Evolutionary conservation across 2,797 vertebrate species (phyloP), one percentile per base, ranked within the genome.

Genomic region (Gouania willdenowi): DNA sequence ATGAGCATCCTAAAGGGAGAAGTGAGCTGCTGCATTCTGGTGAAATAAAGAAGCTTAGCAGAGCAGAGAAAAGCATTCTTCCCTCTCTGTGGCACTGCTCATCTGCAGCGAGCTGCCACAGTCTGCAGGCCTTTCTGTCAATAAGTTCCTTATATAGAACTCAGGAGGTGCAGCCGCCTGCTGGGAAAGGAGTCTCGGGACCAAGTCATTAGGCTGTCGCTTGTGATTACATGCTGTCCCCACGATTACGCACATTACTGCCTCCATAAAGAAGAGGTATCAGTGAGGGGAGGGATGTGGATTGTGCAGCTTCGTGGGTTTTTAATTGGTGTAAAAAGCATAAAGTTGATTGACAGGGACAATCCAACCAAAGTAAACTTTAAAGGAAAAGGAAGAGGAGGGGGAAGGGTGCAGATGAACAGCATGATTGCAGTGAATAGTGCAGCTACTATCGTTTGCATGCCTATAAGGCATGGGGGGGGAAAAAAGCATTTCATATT

Each of bases 141-240:
- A 48, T 68, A 60, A 69, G 69, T 73, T 79, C 74, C 75, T 81
- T 77, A 79, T 83, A 81, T 82, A 80, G 77, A 78, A 74, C 50
- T 41, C 48, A 56, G 69, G 68, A 70, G 70, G 55, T 48, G 69
- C 61, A 64, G n/a, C 52, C 1, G 45, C 30, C 16, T 41, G 41
- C 55, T 68, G 50, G 6, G 20, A 57, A 67, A 79, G 73, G 74
- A 75, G 73, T 76, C 60, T 54, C 64, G 72, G 71, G 81, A 75
- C 71, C 39, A 67, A 81, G 74, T 84, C 80, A 84, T 87, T 85
- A 84, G 68, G 59, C 71, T 81, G 84, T 87, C 82, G 81, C 70
- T 82, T 73, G 79, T 80, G 74, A 87, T 85, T 84, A 84, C 76
- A 85, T 75, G 71, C 78, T 78, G 73, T 75, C 74, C 63, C 70